Base-by-base conservation (phyloP, 2,797 vertebrate species). In the Sebastiscus albofasciatus region DNA sequence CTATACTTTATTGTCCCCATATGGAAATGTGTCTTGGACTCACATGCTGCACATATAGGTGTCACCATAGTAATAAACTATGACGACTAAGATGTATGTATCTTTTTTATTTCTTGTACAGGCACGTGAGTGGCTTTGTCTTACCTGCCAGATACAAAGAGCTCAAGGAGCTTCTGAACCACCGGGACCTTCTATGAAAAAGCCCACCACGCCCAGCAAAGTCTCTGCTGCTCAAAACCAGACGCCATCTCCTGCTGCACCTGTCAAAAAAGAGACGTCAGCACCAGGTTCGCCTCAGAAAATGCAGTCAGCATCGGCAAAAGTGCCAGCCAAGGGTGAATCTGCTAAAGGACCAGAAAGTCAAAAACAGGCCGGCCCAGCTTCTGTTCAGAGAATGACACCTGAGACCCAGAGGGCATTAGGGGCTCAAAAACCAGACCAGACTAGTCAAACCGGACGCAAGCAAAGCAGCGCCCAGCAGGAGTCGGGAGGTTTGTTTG, bases 101-200 rank as follows among this genome's bases (percentile, higher is more conserved):
- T 85, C 0, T 70, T 42, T 39, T 22, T 65, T 4, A 67, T 33
- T 61, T 71, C 76, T 72, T 86, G 1, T 72, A 79, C 59, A 96
- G 96, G 95, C 87, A 1, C 96, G 92, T 8, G 97, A 99, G 86
- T 99, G 98, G 99, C 97, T 99, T 74, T 99, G 98, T 95, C 97
- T 99, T 82, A 98, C 97, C 89, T 99, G 99, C 90, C 99, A 99
- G 95, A 96, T 98, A 95, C 96, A 97, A 80, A 96, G 98, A 96
- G 97, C 97, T 0, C 91, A 97, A 82, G 96, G 82, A 73, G 91
- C 77, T 46, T 95, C 95, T 67, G 95, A 96, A 64, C 75, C 94
- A 80, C 86, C 91, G 26, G 92, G 94, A 77, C 79, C 86, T 70
- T 90, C 82, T 13, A 90, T 83, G 58, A 93, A 93, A 93, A 94